Base-by-base conservation (phyloP, 2,113 vertebrate species). In the Lasiurus cinereus region DNA sequence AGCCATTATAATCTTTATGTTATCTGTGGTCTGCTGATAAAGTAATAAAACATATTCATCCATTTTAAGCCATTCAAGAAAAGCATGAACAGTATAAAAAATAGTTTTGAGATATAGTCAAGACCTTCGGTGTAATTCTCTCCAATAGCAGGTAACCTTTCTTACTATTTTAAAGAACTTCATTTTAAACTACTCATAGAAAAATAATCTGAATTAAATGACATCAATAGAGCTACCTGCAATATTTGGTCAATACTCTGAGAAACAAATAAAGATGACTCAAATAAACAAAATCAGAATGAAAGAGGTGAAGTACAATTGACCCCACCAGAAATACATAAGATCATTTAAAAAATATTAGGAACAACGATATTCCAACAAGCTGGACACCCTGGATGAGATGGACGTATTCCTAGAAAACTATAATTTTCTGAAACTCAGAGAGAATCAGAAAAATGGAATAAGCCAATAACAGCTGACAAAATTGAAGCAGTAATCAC, bases 1-100 rank as follows among this genome's bases (percentile, higher is more conserved):
- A 22, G 31, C 67, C 77, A 77, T 50, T 73, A 77, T 88, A 73
- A 82, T 93, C 59, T 93, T 36, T 5, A 64, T 5, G 50, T 90
- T 85, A 76, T 62, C 59, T 90, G 18, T 16, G 54, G 93, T 24
- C 70, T 96, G 33, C 19, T 82, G 33, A 67, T 86, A 70, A 66
- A 76, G 22, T 73, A 90, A 76, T 90, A 95, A 92, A 90, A 54
- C 8, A 88, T 31, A 1, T 80, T 93, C 8, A 76, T 31, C 19
- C 7, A 22, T 77, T 86, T 96, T 66, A 89, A 59, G 29, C 6
- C 24, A 66, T 76, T 59, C 29, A 85, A 6, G 8, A 19, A 77
- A 82, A 59, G 52, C 14, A n/a, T 39, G 16, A 43, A 83, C 6
- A 39, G 3, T 77, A 70, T 33, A 72, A 86, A 77, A 70, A 59